Evolutionary conservation across 2,888 invertebrate genomes (phyloP).

Genomic region (Tipula lateralis): DNA sequence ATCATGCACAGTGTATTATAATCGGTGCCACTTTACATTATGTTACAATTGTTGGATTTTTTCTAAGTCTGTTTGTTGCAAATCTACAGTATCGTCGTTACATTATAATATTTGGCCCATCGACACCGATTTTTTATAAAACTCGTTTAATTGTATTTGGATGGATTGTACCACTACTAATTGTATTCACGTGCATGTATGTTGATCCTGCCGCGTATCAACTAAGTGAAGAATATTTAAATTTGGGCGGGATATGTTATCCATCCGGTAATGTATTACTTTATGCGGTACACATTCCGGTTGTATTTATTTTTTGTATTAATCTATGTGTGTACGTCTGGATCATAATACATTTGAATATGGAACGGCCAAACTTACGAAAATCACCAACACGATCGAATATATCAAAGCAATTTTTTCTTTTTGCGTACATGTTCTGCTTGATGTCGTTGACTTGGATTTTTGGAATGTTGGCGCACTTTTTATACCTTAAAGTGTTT

Average conservation of each 20-base stretch:
- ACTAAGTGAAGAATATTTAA: background rate
- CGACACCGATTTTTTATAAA: background rate
- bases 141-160: background rate
- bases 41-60: background rate
- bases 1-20: background rate
- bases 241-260: background rate
- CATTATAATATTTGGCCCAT: background rate
- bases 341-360: background rate
- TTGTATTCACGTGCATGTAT: background rate
- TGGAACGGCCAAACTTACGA: background rate
- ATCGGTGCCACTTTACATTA: background rate
- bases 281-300: background rate
- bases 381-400: background rate
- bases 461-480: background rate
- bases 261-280: background rate
- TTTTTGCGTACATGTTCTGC: background rate
- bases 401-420: background rate
- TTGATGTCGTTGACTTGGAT: background rate
- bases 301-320: background rate
- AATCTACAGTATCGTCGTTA: background rate
- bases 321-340: background rate
- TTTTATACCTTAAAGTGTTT: background rate
- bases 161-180: background rate
- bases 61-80: background rate
- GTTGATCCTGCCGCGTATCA: background rate